Percentiles rank a stretch among this genome's conserved stretches.
Conservation (phyloP, 2,888 invertebrate genomes). For the Asteroscopus sphinx region DNA sequence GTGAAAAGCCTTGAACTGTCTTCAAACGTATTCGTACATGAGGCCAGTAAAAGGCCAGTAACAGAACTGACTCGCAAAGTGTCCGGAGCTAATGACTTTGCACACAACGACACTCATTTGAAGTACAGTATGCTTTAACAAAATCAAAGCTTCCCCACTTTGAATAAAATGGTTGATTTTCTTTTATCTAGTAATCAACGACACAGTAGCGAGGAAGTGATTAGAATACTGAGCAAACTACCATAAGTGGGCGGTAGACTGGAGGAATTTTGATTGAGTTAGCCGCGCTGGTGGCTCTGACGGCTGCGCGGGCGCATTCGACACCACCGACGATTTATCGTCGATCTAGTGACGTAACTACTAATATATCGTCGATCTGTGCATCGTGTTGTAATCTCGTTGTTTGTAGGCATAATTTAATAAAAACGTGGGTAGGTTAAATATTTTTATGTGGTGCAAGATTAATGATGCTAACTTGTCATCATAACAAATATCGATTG, state of each 20-base stretch:
- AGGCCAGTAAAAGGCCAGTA: too few relatives aligned
- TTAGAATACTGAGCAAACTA: constrained; percentile 49
- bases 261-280: constrained; percentile 77
- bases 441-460: constrained; percentile 42
- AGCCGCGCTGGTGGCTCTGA: constrained; percentile 53
- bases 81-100: too few relatives aligned
- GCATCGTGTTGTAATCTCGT: constrained; percentile 47
- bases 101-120: too few relatives aligned
- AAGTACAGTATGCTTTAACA: not conserved
- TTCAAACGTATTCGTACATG: too few relatives aligned
- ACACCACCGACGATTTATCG: constrained; percentile 59
- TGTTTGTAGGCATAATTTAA: constrained; percentile 45
- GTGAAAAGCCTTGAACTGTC: too few relatives aligned
- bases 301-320: constrained; percentile 50
- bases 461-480: constrained; percentile 35
- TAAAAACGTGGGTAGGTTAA: constrained; percentile 54
- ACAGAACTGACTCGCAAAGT: too few relatives aligned
- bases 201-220: constrained; percentile 57
- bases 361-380: constrained; percentile 44
- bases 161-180: constrained; percentile 21
- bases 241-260: constrained; percentile 55
- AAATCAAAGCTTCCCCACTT: not conserved
- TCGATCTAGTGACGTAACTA: constrained; percentile 55
- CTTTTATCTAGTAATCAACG: constrained; percentile 35
- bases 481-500: constrained; percentile 34